These are phyloP conservation scores for Exephanes ischioxanthus DNA, from an alignment of 2,888 invertebrate species.

Conservation along the genomic window DNA sequence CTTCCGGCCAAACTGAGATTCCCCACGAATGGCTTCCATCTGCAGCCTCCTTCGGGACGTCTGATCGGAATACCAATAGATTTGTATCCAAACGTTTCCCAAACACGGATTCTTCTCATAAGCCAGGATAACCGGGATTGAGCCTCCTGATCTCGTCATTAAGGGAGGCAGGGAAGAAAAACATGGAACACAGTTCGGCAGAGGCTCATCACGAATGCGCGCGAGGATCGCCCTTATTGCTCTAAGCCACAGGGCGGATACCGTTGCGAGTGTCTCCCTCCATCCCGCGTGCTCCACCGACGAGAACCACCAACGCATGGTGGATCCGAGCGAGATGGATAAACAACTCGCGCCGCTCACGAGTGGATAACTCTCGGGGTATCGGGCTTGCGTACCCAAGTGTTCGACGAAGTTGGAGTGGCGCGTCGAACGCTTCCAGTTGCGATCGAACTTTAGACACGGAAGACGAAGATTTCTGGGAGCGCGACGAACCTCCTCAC, in stretches of 20 bases:
- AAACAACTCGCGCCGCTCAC: not conserved
- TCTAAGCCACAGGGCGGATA: not conserved
- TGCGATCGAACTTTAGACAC: not conserved
- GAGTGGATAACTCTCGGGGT: slow-evolving; percentile 8
- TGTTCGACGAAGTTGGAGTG: slow-evolving; percentile 1
- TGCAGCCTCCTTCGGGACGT: not conserved
- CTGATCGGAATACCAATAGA: not conserved
- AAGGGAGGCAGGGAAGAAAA: not conserved
- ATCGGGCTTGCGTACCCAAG: not conserved
- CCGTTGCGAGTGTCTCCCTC: not conserved
- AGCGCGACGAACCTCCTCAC: not conserved
- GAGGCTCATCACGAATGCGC: not conserved
- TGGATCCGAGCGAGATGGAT: not conserved
- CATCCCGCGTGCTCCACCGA: not conserved
- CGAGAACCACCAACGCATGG: not conserved
- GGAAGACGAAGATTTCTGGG: not conserved
- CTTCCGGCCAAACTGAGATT: not conserved
- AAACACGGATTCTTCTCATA: not conserved
- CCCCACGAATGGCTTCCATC: not conserved
- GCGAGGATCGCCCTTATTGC: not conserved
- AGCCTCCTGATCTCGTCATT: not conserved
- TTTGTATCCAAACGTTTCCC: not conserved
- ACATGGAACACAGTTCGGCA: not conserved
- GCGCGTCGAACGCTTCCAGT: not conserved
- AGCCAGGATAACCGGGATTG: not conserved